phyloP scores from a whole-genome alignment of 2,113 vertebrate genomes.

The Gallinago jamesoni region DNA sequence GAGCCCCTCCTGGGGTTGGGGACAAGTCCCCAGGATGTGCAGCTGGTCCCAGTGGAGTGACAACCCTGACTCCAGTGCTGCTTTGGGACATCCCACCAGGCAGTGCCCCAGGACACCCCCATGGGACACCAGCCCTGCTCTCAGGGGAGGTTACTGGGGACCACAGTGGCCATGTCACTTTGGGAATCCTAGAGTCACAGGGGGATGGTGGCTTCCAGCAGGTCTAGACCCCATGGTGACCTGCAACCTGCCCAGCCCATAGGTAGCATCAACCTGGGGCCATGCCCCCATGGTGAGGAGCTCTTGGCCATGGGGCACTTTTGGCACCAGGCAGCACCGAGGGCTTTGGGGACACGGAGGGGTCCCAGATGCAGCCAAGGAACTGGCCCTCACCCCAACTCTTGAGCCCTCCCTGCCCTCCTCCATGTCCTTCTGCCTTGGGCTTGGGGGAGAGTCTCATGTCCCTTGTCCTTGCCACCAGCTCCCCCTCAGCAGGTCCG shows the following conservation, averaged over 20 bases:
- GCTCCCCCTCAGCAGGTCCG: neutral
- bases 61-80: neutral
- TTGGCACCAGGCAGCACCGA: no score
- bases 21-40: neutral
- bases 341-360: neutral
- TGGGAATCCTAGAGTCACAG: neutral
- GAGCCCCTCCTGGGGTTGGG: neutral
- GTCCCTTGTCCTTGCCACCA: no score
- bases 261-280: accelerated
- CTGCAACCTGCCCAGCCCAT: neutral
- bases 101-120: neutral
- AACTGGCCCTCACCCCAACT: neutral
- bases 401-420: neutral
- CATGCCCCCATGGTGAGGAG: accelerated
- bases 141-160: no score
- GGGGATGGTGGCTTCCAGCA: neutral
- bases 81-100: neutral
- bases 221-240: neutral
- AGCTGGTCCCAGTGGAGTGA: neutral
- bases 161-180: accelerated
- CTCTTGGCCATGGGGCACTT: neutral
- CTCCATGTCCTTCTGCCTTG: neutral
- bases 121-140: no score
- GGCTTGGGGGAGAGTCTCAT: neutral
- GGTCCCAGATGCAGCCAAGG: accelerated